Evolutionary conservation across 2,797 vertebrate genomes (phyloP).

Genomic region (Bucorvus abyssinicus): DNA sequence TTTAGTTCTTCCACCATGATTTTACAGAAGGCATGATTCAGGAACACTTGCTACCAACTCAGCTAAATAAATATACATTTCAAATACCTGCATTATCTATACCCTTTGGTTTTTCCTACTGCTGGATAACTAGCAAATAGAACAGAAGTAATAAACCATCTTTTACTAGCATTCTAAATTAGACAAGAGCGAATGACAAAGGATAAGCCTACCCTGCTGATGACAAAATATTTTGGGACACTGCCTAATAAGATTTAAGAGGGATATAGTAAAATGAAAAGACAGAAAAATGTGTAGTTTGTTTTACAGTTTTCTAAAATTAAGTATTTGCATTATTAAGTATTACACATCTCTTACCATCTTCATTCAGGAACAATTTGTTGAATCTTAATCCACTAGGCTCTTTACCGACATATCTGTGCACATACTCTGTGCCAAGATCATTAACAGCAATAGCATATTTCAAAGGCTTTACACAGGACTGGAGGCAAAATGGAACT

Average conservation of each 20-base stretch:
- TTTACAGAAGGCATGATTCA: neutral
- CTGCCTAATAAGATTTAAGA: neutral
- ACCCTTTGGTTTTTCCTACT: neutral
- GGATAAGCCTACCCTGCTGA: neutral
- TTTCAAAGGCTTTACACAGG: slow-evolving; percentile 96
- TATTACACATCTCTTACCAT: slow-evolving; percentile 81
- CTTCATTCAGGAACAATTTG: slow-evolving; percentile 97
- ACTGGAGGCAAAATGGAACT: slow-evolving; percentile 97
- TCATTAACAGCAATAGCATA: slow-evolving; percentile 96
- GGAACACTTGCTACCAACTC: neutral
- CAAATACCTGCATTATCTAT: neutral
- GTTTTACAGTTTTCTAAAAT: neutral
- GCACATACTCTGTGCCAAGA: slow-evolving; percentile 95
- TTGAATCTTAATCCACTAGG: slow-evolving; percentile 97
- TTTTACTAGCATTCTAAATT: neutral
- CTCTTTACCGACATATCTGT: slow-evolving; percentile 97
- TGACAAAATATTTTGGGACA: neutral
- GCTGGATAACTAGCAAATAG: neutral
- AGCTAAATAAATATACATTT: neutral
- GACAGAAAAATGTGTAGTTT: neutral
- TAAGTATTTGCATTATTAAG: neutral
- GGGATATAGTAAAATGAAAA: neutral
- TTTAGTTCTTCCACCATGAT: neutral
- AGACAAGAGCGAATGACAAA: neutral
- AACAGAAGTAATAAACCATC: neutral